Conservation (phyloP, 1,140 invertebrate genomes). For the Drosophila sulfurigaster region DNA sequence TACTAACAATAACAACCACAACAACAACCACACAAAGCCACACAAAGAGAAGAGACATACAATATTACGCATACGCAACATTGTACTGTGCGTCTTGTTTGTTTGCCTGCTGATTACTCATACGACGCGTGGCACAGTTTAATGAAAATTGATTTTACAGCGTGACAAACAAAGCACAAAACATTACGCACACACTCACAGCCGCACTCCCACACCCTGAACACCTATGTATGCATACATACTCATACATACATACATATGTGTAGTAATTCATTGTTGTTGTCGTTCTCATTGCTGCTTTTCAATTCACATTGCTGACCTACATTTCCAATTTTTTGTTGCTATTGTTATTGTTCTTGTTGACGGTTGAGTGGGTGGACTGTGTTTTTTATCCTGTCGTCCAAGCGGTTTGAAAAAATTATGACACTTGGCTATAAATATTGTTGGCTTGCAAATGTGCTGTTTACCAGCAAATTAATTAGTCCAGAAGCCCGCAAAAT, state of each 20-base stretch:
- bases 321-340: slow-evolving; percentile 59
- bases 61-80: slow-evolving; percentile 36
- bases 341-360: slow-evolving; percentile 5
- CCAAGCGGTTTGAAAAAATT: slow-evolving; percentile 54
- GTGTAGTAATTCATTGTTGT: slow-evolving; percentile 40
- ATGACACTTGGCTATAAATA: slow-evolving; percentile 59
- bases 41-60: background rate
- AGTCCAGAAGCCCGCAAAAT: slow-evolving; percentile 40
- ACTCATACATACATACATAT: background rate
- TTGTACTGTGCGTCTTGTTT: slow-evolving; percentile 51
- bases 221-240: slow-evolving; percentile 7
- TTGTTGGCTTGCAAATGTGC: slow-evolving; percentile 48
- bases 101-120: slow-evolving; percentile 75
- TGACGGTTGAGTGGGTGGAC: slow-evolving; percentile 41
- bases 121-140: slow-evolving; percentile 72
- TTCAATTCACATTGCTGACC: slow-evolving; percentile 77
- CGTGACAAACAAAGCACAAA: slow-evolving; percentile 61
- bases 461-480: slow-evolving; percentile 60
- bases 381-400: slow-evolving; percentile 16
- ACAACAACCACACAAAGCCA: slow-evolving; percentile 1
- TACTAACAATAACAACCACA: slow-evolving; percentile 14
- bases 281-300: slow-evolving; percentile 62
- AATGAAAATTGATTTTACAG: slow-evolving; percentile 82
- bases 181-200: slow-evolving; percentile 31
- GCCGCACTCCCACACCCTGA: slow-evolving; percentile 17